phyloP scores from a whole-genome alignment of 1,140 invertebrate species.

The Drosophila athabasca region DNA sequence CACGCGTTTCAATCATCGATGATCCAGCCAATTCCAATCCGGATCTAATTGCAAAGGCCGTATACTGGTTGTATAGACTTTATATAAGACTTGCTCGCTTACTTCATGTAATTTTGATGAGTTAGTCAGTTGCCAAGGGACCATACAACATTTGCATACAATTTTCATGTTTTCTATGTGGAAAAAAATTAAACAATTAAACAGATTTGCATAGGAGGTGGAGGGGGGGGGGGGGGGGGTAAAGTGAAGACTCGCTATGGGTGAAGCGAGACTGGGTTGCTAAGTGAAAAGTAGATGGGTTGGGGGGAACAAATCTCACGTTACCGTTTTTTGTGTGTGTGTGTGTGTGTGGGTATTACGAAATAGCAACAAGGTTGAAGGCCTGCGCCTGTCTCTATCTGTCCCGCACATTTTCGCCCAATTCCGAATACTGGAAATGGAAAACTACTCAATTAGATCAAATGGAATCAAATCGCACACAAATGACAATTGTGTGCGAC shows the following conservation, averaged over 20 bases:
- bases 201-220: constrained; percentile 58
- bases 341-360: constrained; percentile 9
- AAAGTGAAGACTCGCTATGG: neutral
- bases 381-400: constrained; percentile 29
- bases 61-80: neutral
- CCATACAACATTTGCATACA: constrained; percentile 64
- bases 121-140: constrained; percentile 38
- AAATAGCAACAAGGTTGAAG: constrained; percentile 58
- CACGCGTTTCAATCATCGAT: constrained; percentile 31
- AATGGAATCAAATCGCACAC: constrained; percentile 54
- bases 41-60: constrained; percentile 50
- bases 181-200: constrained; percentile 65
- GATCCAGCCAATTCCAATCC: constrained; percentile 45
- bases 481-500: constrained; percentile 58
- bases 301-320: constrained; percentile 50
- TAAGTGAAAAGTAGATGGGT: constrained; percentile 5
- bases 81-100: constrained; percentile 26
- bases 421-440: constrained; percentile 35
- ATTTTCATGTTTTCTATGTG: constrained; percentile 43
- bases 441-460: constrained; percentile 78
- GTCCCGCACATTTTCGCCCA: neutral
- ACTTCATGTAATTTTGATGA: constrained; percentile 40
- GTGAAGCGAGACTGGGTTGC: constrained; percentile 28
- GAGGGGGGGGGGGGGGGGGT: too few relatives aligned
- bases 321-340: constrained; percentile 7